Evolutionary conservation across 2,113 vertebrate species (phyloP), one percentile per base, ranked within the genome.

Genomic region (Hyaena hyaena): DNA sequence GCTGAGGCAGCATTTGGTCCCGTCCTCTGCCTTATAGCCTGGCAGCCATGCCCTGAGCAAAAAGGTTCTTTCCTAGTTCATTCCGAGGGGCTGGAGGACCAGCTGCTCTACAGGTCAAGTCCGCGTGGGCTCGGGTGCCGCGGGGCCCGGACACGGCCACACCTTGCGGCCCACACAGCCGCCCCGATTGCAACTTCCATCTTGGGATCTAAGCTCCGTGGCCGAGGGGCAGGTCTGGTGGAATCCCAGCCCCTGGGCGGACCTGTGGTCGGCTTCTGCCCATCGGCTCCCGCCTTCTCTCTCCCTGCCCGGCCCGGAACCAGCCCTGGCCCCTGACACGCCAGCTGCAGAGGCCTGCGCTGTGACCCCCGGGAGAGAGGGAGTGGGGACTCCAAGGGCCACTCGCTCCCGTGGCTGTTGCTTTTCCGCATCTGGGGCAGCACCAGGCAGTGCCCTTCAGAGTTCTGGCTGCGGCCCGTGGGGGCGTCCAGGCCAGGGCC

Each of bases 101-200:
- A 45, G 71, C 71, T 61, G 71, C 53, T 61, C 39, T 45, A 45
- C 58, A 16, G 7, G 53, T 89, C 35, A 17, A 9, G 71, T n/a
- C 55, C 24, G 71, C 28, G 16, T 0, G 69, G 28, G 71, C 69
- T 74, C 73, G 19, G 50, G 53, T 15, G 68, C 71, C 15, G 26
- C 17, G 19, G 86, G 84, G 86, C 35, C 53, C 53, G 5, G 53
- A 17, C 31, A 8, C 14, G 35, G 55, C 81, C n/a, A 31, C 45
- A 31, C 24, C 45, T 55, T 50, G 39, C 12, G 4, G 50, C 66
- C 45, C 66, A 1, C 48, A 19, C 66, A 77, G 58, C 16, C 21
- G 0, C 28, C 39, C 21, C 14, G 0, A 10, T 17, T 28, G 7
- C 33, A 19, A 65, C 26, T 35, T 48, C 21, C 15, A 0, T 50